These are phyloP conservation scores for Colistium nudipinnis DNA, from an alignment of 2,113 vertebrate genomes.

Conservation along the genomic window DNA sequence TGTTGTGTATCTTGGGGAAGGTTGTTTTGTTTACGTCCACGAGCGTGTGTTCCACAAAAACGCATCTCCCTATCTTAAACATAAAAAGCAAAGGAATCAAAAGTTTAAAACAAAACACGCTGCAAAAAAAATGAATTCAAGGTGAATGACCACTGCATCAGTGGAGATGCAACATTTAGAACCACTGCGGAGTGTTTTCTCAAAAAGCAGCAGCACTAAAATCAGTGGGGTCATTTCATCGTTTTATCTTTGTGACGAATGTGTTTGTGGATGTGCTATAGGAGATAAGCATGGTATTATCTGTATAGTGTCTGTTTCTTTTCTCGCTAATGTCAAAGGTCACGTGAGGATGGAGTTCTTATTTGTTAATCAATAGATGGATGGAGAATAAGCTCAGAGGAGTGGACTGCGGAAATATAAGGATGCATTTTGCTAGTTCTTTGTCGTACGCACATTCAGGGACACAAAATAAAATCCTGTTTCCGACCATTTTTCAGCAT, in stretches of 20 bases:
- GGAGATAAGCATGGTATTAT: slow-evolving; percentile 29
- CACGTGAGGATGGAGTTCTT: slow-evolving; percentile 72
- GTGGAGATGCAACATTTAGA: slow-evolving; percentile 31
- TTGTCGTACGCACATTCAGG: slow-evolving; percentile 38
- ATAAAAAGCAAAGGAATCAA: neutral
- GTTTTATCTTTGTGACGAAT: slow-evolving; percentile 36
- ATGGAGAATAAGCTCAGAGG: slow-evolving; percentile 24
- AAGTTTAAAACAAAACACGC: neutral
- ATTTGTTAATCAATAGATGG: slow-evolving; percentile 60
- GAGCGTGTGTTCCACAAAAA: slow-evolving; percentile 12
- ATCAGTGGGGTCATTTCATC: slow-evolving; percentile 19
- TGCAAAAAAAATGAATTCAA: slow-evolving; percentile 14
- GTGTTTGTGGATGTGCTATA: slow-evolving; percentile 17
- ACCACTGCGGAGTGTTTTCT: slow-evolving; percentile 35
- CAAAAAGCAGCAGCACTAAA: slow-evolving; percentile 24
- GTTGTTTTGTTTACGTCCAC: slow-evolving; percentile 13
- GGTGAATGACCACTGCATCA: slow-evolving; percentile 37
- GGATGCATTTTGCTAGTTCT: slow-evolving; percentile 22
- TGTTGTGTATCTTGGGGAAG: neutral
- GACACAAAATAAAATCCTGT: slow-evolving; percentile 22
- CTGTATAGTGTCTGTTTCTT: slow-evolving; percentile 41
- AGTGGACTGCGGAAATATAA: slow-evolving; percentile 33
- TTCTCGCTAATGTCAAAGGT: slow-evolving; percentile 36
- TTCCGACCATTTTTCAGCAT: slow-evolving; percentile 36
- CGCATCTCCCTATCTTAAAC: neutral